phyloP scores from a whole-genome alignment of 2,888 invertebrate species.

The Microplitis manilae region DNA sequence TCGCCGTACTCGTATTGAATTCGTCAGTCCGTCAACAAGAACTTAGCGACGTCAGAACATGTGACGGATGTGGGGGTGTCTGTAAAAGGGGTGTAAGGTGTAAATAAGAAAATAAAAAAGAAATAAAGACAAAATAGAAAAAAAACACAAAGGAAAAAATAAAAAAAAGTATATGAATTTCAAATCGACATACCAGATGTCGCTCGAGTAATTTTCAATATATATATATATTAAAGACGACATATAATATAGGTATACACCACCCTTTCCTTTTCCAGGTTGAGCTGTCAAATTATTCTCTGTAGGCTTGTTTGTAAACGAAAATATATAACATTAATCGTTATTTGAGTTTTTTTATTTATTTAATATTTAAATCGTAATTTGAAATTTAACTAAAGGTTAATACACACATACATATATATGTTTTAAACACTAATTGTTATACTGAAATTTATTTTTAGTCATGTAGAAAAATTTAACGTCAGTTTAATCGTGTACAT shows the following conservation, averaged over 20 bases:
- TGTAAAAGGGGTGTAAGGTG: no score
- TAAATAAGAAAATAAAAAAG: no score
- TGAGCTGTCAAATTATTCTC: constrained; percentile 61
- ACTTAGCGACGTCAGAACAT: no score
- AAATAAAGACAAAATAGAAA: no score
- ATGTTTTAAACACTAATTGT: no score
- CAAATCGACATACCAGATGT: constrained; percentile 42
- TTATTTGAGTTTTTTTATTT: not conserved
- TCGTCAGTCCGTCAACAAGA: no score
- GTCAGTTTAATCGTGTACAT: constrained; percentile 12
- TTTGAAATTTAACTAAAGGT: not conserved
- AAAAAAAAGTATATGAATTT: not conserved
- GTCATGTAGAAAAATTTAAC: not conserved
- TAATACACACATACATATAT: no score
- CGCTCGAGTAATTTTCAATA: constrained; percentile 40
- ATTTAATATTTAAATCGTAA: not conserved
- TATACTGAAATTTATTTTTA: not conserved
- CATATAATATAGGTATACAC: not conserved
- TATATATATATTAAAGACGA: not conserved
- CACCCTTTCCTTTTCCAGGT: constrained; percentile 47
- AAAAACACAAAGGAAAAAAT: not conserved
- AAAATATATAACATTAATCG: constrained; percentile 48
- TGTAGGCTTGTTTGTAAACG: constrained; percentile 65
- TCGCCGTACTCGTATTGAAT: no score
- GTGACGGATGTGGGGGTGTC: no score